Base-by-base conservation (phyloP, 2,888 invertebrate genomes). In the Dicyrtomina minuta region DNA sequence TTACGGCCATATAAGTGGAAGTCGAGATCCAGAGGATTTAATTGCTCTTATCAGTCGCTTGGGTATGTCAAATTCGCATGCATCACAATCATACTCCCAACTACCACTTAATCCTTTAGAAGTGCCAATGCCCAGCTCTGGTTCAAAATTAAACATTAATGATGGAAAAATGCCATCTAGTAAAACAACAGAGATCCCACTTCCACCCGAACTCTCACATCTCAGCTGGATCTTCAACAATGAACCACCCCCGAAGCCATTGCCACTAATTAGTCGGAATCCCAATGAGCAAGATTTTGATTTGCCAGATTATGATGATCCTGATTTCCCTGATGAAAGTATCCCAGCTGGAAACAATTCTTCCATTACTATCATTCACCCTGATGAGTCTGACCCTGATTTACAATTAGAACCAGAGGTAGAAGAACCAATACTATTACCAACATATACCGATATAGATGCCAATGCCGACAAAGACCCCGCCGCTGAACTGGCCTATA, bases 211-310 rank as follows among this genome's bases (percentile, higher is more conserved):
- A 22, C 53, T 78, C 17, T 66, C 75, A 24, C 78, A 77, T 66
- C 67, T 78, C 15, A 72, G 73, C 51, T 78, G 78, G 78, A 74
- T 78, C 33, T 74, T 78, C 24, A 74, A 76, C 22, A 74, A 76
- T 67, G 69, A 78, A 27, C 72, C 75, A n/a, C 75, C 76, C 33
- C 76, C 77, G 69, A 75, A 75, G 61, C 75, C 77, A 4, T 46
- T 71, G 2, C 12, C 22, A 39, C 8, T 33, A 33, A 61, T 61
- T 44, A 20, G 61, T n/a, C 20, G 46, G 13, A 55, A 56, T 43
- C 43, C 39, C 17, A 22, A 43, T 5, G 44, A 66, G 27, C 56
- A 66, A 20, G 66, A 66, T 15, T 44, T 66, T 46, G 58, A 58
- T 22, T 20, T 66, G 13, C 66, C 66, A 12, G 58, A 58, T 33